phyloP scores from a whole-genome alignment of 2,113 vertebrate species.

The Tretioscincus oriximinensis region DNA sequence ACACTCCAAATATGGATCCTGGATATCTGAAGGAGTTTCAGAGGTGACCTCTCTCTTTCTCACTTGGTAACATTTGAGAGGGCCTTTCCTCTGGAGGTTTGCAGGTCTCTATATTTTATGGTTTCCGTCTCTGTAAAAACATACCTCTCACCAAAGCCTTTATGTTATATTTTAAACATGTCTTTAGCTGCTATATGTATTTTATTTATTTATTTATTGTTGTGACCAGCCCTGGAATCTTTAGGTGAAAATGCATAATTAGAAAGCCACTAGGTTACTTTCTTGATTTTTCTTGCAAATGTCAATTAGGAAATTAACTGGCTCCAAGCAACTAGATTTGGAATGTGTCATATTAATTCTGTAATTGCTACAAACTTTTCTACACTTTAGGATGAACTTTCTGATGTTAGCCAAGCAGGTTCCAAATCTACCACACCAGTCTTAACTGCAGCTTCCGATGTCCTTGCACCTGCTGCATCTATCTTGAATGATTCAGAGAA shows the following conservation, averaged over 20 bases:
- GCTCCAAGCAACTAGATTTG: not conserved
- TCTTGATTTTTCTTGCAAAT: not conserved
- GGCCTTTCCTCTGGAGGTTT: no score
- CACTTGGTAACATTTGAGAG: no score
- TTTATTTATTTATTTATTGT: no score
- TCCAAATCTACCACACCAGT: constrained; percentile 83
- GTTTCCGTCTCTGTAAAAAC: no score
- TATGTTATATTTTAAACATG: not conserved
- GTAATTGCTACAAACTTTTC: constrained; percentile 14
- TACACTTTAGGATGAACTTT: constrained; percentile 87
- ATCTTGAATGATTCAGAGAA: constrained; percentile 64
- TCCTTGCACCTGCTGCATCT: constrained; percentile 69
- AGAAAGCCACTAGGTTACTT: no score
- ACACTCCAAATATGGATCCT: no score
- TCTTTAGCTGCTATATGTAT: not conserved
- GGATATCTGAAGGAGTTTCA: no score
- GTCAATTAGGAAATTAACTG: not conserved
- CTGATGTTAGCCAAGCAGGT: constrained; percentile 73
- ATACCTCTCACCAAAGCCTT: no score
- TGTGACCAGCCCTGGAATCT: no score
- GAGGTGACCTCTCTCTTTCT: no score
- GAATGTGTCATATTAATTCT: constrained; percentile 24
- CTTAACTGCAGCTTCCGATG: constrained; percentile 76
- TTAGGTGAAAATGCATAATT: no score
- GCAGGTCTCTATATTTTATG: no score